Evolutionary conservation across 2,797 vertebrate genomes (phyloP).

Genomic region (Staurois parvus): DNA sequence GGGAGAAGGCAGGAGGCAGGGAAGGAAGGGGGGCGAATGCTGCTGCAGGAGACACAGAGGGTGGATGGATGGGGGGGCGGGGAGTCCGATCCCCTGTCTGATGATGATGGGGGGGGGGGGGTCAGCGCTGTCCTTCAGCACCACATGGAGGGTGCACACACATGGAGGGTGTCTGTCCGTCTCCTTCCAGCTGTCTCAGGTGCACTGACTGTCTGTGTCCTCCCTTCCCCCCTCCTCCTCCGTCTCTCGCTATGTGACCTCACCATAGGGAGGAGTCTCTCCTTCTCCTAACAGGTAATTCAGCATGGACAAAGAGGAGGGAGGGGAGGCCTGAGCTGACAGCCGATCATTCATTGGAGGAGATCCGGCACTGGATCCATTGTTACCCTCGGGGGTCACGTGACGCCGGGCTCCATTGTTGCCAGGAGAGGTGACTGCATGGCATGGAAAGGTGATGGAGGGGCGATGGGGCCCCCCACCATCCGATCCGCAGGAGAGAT

Average conservation of each 20-base stretch:
- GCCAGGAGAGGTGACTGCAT: too few species aligned
- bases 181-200: neutral
- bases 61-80: neutral
- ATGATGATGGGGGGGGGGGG: neutral
- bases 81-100: neutral
- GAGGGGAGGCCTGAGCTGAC: too few species aligned
- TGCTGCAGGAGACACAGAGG: constrained; percentile 15
- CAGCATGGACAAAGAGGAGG: constrained; percentile 48
- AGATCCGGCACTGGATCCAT: too few species aligned
- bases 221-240: neutral
- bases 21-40: neutral
- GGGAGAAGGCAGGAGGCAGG: neutral
- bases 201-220: constrained; percentile 8
- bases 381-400: too few species aligned
- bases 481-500: too few species aligned
- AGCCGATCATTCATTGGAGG: too few species aligned
- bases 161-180: neutral
- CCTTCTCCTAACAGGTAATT: constrained; percentile 58
- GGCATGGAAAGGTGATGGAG: too few species aligned
- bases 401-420: too few species aligned
- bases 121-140: constrained; percentile 57
- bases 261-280: constrained; percentile 20
- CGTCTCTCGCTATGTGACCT: neutral
- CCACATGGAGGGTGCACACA: constrained; percentile 9
- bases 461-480: too few species aligned